A percentile compares a stretch with the other conserved stretches of the same genome.
Evolutionary conservation across 1,140 invertebrate genomes (phyloP).

Genomic region (Hyposmocoma kahamanoa): DNA sequence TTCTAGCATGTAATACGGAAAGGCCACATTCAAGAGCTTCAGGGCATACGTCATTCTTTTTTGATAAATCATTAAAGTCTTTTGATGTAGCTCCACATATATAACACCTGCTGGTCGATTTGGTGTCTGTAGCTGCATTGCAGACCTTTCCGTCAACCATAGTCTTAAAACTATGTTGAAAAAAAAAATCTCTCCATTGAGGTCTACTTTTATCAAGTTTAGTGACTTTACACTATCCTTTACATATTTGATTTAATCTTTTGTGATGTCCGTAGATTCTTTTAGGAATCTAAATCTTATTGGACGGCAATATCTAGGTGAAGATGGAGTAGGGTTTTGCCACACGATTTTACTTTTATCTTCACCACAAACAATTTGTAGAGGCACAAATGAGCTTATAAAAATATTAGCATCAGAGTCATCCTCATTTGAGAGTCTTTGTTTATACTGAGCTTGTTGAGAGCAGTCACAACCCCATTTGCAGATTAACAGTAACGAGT

Average conservation of each 20-base stretch:
- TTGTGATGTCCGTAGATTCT: conserved; percentile 22
- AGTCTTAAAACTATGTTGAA: no score
- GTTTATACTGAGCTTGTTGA: conserved; percentile 28
- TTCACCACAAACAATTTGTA: conserved; percentile 21
- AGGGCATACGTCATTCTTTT: conserved; percentile 9
- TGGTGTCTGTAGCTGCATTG: conserved; percentile 33
- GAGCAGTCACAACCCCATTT: conserved; percentile 37
- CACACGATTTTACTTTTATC: conserved; percentile 14
- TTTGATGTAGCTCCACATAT: conserved; percentile 36
- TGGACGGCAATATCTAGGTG: conserved; percentile 21
- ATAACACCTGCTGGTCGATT: conserved; percentile 29
- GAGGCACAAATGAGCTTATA: conserved; percentile 36
- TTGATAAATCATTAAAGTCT: conserved; percentile 30
- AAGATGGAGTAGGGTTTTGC: conserved; percentile 14
- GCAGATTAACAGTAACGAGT: conserved; percentile 17
- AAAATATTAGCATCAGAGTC: conserved; percentile 29
- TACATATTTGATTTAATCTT: conserved; percentile 26
- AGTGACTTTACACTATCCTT: conserved; percentile 18
- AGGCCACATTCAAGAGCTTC: conserved; percentile 26
- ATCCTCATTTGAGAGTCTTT: conserved; percentile 25
- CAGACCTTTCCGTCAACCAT: conserved; percentile 47
- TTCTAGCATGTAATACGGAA: conserved; percentile 37
- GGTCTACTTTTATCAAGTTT: no score
- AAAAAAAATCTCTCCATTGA: no score
- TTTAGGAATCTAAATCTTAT: conserved; percentile 26